Evolutionary conservation across 2,797 vertebrate genomes (phyloP), one percentile per base, ranked within the genome.

Genomic region (Antrozous pallidus): DNA sequence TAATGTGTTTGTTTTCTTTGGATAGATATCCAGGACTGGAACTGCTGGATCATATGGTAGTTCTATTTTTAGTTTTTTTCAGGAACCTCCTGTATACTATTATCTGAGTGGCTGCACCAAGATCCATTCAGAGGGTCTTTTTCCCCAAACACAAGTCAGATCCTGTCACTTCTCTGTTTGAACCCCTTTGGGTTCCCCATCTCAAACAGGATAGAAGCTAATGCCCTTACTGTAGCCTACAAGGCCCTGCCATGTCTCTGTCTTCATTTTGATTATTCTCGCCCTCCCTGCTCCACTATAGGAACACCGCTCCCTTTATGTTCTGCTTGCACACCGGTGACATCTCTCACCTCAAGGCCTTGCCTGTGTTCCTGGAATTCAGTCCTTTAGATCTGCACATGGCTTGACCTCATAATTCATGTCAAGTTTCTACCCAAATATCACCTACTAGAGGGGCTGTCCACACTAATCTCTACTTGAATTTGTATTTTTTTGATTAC

Each of bases 141-240:
- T 79, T 70, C 28, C 33, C 84, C 40, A 70, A 89, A 89, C 38
- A 80, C 63, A 69, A 51, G 20, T 47, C 65, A n/a, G 42, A 74
- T 87, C n/a, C 31, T 51, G 51, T 47, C 67, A n/a, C 26, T 69
- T 45, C 38, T 71, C 26, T 47, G 45, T 38, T 92, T 28, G 47
- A 58, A 40, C 22, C 10, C 4, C 67, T 17, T 17, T 16, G 33
- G 17, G 3, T 0, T 42, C 45, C 45, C 38, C 31, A 33, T 82
- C 40, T 71, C 61, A 40, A 36, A 74, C 31, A 38, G 33, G 47
- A 38, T 17, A 71, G 78, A 65, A 86, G 40, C 24, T 33, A 33
- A 61, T 61, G 33, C 63, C 28, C 54, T 87, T 26, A 8, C 0
- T 1, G 14, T 2, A 8, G 28, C 47, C 42, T 22, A 3, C 17